Evolutionary conservation across 2,113 vertebrate genomes (phyloP).

Genomic region (Hemibagrus wyckioides): DNA sequence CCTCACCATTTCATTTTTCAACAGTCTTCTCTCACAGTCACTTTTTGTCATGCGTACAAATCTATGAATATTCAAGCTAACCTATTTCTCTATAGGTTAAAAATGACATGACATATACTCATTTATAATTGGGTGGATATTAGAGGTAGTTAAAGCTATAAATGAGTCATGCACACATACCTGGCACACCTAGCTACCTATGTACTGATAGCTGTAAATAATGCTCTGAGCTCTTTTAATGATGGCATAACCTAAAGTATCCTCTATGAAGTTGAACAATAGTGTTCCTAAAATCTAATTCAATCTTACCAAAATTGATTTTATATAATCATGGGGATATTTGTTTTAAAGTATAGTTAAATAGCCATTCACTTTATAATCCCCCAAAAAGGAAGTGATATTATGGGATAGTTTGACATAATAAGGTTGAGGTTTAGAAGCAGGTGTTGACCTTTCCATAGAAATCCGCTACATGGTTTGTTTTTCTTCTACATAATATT

Average conservation of each 20-base stretch:
- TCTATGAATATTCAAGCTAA: background rate
- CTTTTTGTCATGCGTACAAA: no score
- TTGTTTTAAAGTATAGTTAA: background rate
- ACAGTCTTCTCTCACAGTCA: background rate
- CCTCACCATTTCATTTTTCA: background rate
- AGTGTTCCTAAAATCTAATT: background rate
- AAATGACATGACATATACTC: background rate
- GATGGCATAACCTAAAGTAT: background rate
- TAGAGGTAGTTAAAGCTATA: background rate
- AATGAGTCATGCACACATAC: background rate
- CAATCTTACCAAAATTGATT: background rate
- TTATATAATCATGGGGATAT: background rate
- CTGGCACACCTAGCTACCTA: background rate
- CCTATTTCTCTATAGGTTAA: background rate
- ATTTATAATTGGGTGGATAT: background rate
- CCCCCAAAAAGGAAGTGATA: no score
- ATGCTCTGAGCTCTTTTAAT: background rate
- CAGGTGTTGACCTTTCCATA: no score
- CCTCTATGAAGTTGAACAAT: background rate
- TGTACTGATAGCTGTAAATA: background rate
- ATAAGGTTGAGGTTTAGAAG: no score
- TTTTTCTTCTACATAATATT: no score
- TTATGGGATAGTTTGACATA: no score
- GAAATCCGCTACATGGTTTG: no score
- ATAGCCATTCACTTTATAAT: no score